Evolutionary conservation across 2,113 vertebrate genomes (phyloP).

Genomic region (Aviceda subcristata): DNA sequence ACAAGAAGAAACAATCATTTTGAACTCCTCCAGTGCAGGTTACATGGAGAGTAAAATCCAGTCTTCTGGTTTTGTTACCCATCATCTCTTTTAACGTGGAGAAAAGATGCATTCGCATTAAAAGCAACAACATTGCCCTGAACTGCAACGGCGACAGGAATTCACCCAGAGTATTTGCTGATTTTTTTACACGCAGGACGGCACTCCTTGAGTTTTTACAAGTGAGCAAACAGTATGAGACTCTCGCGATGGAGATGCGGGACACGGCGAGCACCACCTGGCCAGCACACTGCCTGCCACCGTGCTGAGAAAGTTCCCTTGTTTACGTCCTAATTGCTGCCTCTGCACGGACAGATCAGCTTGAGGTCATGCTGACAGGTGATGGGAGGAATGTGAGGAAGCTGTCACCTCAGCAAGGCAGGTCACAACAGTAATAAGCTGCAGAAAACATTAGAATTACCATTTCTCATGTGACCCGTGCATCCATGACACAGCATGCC

Average conservation of each 20-base stretch:
- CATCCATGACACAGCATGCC: neutral
- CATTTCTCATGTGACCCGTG: rapidly evolving
- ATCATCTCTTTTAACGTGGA: neutral
- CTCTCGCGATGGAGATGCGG: neutral
- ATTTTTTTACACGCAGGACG: neutral
- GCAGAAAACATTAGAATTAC: neutral
- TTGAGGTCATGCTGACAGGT: slow-evolving; percentile 1
- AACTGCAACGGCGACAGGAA: neutral
- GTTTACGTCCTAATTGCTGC: neutral
- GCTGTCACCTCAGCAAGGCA: slow-evolving; percentile 9
- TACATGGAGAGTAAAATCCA: neutral
- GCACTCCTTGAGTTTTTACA: neutral
- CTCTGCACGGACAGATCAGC: neutral
- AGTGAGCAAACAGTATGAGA: neutral
- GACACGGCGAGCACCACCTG: neutral
- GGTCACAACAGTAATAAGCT: neutral
- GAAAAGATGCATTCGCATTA: neutral
- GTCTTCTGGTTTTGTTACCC: neutral
- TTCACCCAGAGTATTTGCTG: neutral
- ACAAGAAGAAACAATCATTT: neutral
- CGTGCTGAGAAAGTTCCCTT: neutral
- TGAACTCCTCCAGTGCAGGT: neutral
- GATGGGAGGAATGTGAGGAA: neutral
- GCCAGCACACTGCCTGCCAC: neutral
- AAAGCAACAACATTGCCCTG: neutral